Evolutionary conservation across 2,888 invertebrate genomes (phyloP).

Genomic region (Patella depressa): DNA sequence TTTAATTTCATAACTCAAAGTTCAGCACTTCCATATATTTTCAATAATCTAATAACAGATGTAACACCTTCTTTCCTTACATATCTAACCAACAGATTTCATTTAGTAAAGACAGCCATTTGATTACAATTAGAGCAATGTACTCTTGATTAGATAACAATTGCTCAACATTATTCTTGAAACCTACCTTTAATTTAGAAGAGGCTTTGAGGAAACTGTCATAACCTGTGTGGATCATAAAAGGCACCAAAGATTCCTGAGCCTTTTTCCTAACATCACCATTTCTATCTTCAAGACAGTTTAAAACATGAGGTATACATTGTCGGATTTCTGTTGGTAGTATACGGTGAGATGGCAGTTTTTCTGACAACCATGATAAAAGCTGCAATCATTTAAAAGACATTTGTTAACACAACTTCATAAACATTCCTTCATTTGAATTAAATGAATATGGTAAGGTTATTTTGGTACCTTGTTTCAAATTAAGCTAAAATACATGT

Average conservation of each 20-base stretch:
- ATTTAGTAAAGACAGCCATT: too few relatives aligned
- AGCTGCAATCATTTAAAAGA: conserved; percentile 70
- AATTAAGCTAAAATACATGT: too few relatives aligned
- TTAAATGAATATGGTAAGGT: too few relatives aligned
- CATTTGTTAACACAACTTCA: too few relatives aligned
- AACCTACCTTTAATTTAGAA: conserved; percentile 82
- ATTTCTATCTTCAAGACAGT: conserved; percentile 90
- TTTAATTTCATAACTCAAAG: too few relatives aligned
- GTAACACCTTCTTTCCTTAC: background rate
- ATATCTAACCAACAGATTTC: background rate
- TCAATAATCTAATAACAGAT: background rate
- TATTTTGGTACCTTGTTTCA: too few relatives aligned
- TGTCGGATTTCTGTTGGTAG: conserved; percentile 81
- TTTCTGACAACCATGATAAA: conserved; percentile 88
- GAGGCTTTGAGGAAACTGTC: conserved; percentile 83
- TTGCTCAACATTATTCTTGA: background rate
- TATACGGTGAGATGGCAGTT: conserved; percentile 76
- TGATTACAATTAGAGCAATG: too few relatives aligned
- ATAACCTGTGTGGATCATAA: conserved; percentile 93
- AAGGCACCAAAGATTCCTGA: conserved; percentile 88
- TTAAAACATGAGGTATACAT: conserved; percentile 84
- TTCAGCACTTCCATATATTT: too few relatives aligned
- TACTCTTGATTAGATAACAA: too few relatives aligned
- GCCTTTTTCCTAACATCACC: conserved; percentile 92
- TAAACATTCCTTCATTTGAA: too few relatives aligned